Evolutionary conservation across 1,140 invertebrate species (phyloP), one percentile per base, ranked within the genome.

Genomic region (Drosophila melanica): DNA sequence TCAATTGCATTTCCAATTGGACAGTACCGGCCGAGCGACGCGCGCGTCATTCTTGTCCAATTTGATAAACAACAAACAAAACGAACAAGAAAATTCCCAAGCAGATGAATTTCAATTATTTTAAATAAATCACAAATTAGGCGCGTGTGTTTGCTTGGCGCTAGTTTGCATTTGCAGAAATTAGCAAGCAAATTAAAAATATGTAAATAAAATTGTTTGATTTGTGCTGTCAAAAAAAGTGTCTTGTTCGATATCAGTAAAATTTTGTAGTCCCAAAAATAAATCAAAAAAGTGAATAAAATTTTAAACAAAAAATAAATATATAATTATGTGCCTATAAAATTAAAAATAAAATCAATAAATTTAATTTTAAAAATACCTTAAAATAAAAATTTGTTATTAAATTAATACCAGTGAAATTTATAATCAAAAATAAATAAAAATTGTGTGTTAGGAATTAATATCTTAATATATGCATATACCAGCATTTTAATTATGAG

Each of bases 1-100:
- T 75, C 85, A 89, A 82, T 84, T 89, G 84, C 84, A 89, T 80
- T 84, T 89, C 77, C 77, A 84, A 84, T 89, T 80, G 67, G 53
- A 80, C 77, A 55, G 44, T 41, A 45, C 59, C 79, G 57, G 59
- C 47, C 64, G 64, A 70, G 35, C 42, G 42, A 76, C 59, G 62
- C 74, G 82, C 77, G 72, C 82, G 78, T 67, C 45, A 71, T 41
- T 70, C 42, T 51, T 48, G 51, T 51, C 35, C 48, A 62, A 44
- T 59, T 68, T 23, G 41, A 66, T 35, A 50, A 70, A 59, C 42
- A 69, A 33, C 6, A 45, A 33, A 14, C n/a, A 14, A 12, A 45
- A 53, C 39, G 30, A 20, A 39, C 45, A 66, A 23, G 33, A 35
- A 33, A 37, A 30, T 18, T 11, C 30, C 18, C 27, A 59, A 42